Evolutionary conservation across 1,140 invertebrate genomes (phyloP).

Genomic region (Bombus cullumanus): DNA sequence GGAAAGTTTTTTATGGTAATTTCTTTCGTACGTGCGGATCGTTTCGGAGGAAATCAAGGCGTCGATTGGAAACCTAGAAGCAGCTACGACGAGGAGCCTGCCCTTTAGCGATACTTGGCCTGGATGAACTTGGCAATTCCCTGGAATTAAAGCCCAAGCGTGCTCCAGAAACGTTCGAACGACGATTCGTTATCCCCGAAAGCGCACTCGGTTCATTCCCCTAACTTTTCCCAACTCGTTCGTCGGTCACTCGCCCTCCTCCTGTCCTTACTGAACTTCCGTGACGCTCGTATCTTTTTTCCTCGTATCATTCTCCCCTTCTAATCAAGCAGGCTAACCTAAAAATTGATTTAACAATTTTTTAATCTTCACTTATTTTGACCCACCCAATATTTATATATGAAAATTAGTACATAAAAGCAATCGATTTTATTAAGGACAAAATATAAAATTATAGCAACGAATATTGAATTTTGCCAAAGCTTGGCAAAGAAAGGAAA

Average conservation of each 20-base stretch:
- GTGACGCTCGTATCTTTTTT: background rate
- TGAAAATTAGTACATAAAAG: background rate
- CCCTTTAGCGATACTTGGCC: constrained; percentile 1
- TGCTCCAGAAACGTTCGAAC: constrained; percentile 21
- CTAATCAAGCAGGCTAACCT: too few species aligned
- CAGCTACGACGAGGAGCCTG: background rate
- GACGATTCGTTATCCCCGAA: constrained; percentile 39
- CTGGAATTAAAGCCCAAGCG: constrained; percentile 19
- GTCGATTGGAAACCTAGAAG: background rate
- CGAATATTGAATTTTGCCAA: too few species aligned
- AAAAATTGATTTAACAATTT: background rate
- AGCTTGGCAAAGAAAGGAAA: too few species aligned
- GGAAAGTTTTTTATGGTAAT: too few species aligned
- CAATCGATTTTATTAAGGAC: too few species aligned
- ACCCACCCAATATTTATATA: background rate
- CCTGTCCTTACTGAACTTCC: constrained; percentile 5
- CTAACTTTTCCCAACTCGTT: constrained; percentile 28
- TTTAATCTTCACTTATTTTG: background rate
- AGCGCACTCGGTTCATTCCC: background rate
- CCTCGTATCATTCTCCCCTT: too few species aligned
- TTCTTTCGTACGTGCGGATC: too few species aligned
- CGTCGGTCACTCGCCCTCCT: background rate
- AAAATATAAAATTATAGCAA: too few species aligned
- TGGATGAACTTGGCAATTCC: constrained; percentile 33
- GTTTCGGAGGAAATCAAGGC: too few species aligned